phyloP scores from a whole-genome alignment of 2,888 invertebrate genomes.

The Zygothrica quintamaculata region DNA sequence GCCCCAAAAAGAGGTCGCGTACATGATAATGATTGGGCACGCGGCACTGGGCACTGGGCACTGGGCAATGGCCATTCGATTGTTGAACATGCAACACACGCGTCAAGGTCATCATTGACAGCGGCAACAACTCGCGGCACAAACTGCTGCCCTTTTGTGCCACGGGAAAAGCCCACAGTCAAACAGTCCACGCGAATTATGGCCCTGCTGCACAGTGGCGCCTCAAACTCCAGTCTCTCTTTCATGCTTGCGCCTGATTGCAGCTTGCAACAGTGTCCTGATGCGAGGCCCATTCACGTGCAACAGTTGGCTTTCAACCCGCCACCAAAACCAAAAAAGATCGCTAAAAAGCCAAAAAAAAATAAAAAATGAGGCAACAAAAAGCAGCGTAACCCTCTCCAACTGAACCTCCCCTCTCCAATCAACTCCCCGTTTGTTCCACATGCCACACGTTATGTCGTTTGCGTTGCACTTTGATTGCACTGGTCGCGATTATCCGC shows the following conservation, averaged over 20 bases:
- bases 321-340: conserved; percentile 14
- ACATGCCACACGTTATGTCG: conserved; percentile 34
- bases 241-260: conserved; percentile 6
- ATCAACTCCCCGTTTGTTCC: background rate
- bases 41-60: conserved; percentile 41
- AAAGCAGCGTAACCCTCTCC: background rate
- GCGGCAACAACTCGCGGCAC: conserved; percentile 5
- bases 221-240: background rate
- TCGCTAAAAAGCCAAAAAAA: conserved; percentile 13
- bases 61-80: conserved; percentile 62
- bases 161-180: too few relatives aligned
- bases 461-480: conserved; percentile 75
- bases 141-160: background rate
- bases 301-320: conserved; percentile 61
- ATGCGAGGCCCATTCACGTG: conserved; percentile 33
- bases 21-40: conserved; percentile 58
- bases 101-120: conserved; percentile 64
- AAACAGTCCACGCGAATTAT: conserved; percentile 39
- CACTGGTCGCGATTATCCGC: conserved; percentile 77
- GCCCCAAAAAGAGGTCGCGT: conserved; percentile 23
- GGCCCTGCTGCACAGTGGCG: conserved; percentile 14
- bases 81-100: conserved; percentile 74
- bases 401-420: too few relatives aligned
- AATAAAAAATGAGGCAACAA: conserved; percentile 2
- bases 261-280: conserved; percentile 40